These are phyloP conservation scores for Anthopleura xanthogrammica DNA, from an alignment of 92 coral and sea anemone species.

Conservation along the genomic window DNA sequence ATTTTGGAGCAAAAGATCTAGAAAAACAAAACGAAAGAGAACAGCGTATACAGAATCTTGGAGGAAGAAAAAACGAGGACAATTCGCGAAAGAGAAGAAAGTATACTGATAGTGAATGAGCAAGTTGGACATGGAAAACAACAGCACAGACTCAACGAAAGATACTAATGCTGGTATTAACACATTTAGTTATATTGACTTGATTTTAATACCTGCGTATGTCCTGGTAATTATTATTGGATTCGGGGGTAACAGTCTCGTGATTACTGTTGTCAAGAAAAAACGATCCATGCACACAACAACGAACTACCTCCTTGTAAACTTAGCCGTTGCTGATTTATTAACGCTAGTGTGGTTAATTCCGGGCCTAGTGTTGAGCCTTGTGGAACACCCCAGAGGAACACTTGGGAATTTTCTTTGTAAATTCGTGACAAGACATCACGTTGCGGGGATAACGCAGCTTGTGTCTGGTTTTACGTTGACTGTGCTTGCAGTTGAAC, in stretches of 20 bases:
- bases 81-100: not conserved
- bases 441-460: slow-evolving; percentile 58
- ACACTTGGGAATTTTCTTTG: slow-evolving; percentile 56
- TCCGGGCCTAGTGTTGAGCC: slow-evolving; percentile 48
- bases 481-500: slow-evolving; percentile 74
- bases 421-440: slow-evolving; percentile 67
- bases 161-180: no score
- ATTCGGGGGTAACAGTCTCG: slow-evolving; percentile 63
- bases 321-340: slow-evolving; percentile 74
- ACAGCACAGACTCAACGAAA: not conserved
- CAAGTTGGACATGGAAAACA: slow-evolving; percentile 11
- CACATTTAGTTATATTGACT: slow-evolving; percentile 13
- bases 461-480: slow-evolving; percentile 72
- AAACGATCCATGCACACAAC: slow-evolving; percentile 63
- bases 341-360: slow-evolving; percentile 61
- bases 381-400: slow-evolving; percentile 47
- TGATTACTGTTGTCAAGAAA: slow-evolving; percentile 57
- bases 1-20: no score
- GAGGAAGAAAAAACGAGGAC: not conserved
- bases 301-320: slow-evolving; percentile 65
- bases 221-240: slow-evolving; percentile 51
- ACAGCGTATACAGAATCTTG: not conserved
- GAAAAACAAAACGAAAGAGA: no score
- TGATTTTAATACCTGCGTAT: slow-evolving; percentile 42
- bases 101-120: not conserved